These are phyloP conservation scores for Henricia sp. DNA, from an alignment of 53 echinoderm and acorn worm species.

Conservation along the genomic window DNA sequence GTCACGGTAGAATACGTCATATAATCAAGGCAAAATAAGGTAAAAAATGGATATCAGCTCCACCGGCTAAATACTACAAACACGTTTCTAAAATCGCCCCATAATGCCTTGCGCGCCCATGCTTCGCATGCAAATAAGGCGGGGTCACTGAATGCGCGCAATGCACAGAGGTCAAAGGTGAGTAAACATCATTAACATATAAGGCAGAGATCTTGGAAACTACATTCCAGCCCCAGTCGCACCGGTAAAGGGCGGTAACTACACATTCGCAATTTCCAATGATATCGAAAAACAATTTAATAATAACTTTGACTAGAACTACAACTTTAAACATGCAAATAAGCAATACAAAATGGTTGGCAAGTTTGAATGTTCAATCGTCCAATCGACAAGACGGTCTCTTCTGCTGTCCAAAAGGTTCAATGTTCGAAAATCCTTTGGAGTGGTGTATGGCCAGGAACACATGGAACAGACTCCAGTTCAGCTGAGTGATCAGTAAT, in stretches of 20 bases:
- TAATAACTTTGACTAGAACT: not conserved
- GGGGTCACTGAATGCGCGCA: no score
- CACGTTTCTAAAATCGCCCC: not conserved
- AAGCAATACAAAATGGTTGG: not conserved
- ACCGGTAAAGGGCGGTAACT: slow-evolving; percentile 24
- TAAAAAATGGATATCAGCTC: slow-evolving; percentile 1
- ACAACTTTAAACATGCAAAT: not conserved
- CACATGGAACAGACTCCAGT: not conserved
- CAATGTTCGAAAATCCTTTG: not conserved
- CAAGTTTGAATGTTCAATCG: no score
- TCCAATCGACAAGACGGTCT: not conserved
- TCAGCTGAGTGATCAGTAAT: not conserved
- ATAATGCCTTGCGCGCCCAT: not conserved
- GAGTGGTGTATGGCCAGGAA: not conserved
- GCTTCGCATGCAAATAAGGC: not conserved
- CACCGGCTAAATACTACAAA: not conserved
- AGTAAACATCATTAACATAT: not conserved
- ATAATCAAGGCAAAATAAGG: no score
- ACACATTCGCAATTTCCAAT: slow-evolving; percentile 13
- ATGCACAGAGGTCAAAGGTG: not conserved
- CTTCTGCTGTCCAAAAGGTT: not conserved
- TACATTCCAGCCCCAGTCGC: slow-evolving; percentile 23
- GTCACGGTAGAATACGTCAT: no score
- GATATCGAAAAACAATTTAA: not conserved
- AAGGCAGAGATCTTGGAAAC: not conserved